Percentiles rank a stretch among this genome's conserved stretches.
These are phyloP conservation scores for Drosophila testacea DNA, from an alignment of 2,888 invertebrate genomes.

Conservation along the genomic window DNA sequence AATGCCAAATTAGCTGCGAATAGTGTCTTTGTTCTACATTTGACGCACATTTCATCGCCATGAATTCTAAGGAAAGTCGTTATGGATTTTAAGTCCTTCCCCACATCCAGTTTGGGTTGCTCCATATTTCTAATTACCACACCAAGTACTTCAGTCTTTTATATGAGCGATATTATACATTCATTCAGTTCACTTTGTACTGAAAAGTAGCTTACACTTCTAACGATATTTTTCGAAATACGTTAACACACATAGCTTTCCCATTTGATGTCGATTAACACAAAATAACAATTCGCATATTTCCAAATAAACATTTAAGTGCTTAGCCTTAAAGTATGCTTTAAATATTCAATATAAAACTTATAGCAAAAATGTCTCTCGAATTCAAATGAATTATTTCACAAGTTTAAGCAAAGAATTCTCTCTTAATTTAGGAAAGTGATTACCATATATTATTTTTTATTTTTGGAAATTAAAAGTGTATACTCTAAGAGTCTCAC, in stretches of 20 bases:
- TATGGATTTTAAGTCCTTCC: constrained; percentile 22
- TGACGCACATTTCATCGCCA: constrained; percentile 36
- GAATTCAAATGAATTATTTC: background rate
- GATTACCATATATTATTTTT: no score
- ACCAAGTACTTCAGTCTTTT: background rate
- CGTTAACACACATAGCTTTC: background rate
- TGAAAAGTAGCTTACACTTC: background rate
- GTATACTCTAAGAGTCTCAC: background rate
- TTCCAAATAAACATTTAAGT: background rate
- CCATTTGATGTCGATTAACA: background rate
- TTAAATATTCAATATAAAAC: background rate
- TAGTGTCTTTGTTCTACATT: constrained; percentile 60
- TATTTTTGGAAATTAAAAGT: background rate
- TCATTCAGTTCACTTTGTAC: background rate
- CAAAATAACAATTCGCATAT: background rate
- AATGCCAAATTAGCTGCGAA: constrained; percentile 66
- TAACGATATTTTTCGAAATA: background rate
- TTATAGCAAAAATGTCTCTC: background rate
- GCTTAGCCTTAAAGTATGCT: constrained; percentile 21
- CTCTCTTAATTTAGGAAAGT: no score
- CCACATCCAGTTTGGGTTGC: background rate
- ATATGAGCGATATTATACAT: background rate
- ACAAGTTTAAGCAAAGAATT: background rate
- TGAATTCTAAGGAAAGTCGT: constrained; percentile 25
- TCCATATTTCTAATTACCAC: constrained; percentile 6